A percentile compares a stretch with the other conserved stretches of the same genome.
These are phyloP conservation scores for Tangara arthus DNA, from an alignment of 2,797 vertebrate species.

Conservation along the genomic window DNA sequence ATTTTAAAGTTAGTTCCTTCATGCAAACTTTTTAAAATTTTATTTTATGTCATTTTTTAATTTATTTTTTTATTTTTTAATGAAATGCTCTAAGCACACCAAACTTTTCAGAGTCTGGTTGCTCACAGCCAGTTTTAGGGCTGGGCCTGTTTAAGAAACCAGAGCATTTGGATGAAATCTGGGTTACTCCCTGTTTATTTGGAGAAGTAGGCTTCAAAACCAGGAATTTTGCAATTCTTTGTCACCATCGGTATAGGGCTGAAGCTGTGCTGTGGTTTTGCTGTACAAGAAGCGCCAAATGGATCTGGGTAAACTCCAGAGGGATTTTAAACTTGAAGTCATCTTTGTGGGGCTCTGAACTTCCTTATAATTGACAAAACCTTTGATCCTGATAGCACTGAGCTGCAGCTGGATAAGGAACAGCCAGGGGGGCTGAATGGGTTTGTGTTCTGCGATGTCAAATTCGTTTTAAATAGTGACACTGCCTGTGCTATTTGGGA, in stretches of 20 bases:
- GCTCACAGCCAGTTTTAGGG: not conserved
- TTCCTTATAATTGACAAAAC: not conserved
- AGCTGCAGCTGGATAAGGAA: not conserved
- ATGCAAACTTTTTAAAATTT: not conserved
- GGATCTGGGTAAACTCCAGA: not conserved
- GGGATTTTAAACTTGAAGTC: not conserved
- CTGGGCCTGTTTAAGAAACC: not conserved
- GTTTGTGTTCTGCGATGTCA: not conserved
- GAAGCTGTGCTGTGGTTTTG: not conserved
- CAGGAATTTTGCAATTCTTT: not conserved
- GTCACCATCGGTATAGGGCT: not conserved
- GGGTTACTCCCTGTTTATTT: not conserved
- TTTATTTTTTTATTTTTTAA: not conserved
- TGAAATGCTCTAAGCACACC: not conserved
- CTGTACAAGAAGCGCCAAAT: not conserved
- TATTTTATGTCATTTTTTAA: not conserved
- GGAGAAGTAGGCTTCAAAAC: not conserved
- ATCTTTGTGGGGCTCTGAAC: not conserved
- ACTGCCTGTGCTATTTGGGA: not conserved
- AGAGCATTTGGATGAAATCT: not conserved
- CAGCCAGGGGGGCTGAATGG: accelerated
- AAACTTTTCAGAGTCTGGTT: not conserved
- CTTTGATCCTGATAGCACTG: accelerated
- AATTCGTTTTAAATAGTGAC: not conserved
- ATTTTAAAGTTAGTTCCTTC: not conserved